These are phyloP conservation scores for Leguminivora glycinivorella DNA, from an alignment of 1,140 invertebrate species.

Conservation along the genomic window DNA sequence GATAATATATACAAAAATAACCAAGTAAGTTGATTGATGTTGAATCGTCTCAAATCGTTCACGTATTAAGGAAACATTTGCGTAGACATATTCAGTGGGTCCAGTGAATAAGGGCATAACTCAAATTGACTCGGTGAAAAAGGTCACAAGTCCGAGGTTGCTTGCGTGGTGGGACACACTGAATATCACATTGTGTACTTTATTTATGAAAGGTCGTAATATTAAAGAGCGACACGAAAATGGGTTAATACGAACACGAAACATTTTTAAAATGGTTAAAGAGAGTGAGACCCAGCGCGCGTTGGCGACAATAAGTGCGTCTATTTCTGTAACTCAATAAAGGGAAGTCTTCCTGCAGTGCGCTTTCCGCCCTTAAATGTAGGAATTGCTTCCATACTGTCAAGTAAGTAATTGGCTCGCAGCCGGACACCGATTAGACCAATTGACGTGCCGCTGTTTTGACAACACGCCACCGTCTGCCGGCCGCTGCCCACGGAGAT, in stretches of 20 bases:
- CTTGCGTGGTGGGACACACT: too few relatives aligned
- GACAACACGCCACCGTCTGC: constrained; percentile 58
- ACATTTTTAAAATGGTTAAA: not conserved
- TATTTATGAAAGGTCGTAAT: too few relatives aligned
- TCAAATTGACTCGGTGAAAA: too few relatives aligned
- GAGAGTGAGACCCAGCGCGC: not conserved
- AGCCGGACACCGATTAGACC: constrained; percentile 74
- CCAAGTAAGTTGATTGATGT: too few relatives aligned
- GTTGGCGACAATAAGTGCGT: constrained; percentile 43
- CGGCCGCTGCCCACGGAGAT: constrained; percentile 29
- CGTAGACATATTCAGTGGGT: too few relatives aligned
- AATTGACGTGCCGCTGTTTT: constrained; percentile 77
- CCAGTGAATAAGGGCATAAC: too few relatives aligned
- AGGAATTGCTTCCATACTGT: constrained; percentile 76
- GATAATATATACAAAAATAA: too few relatives aligned
- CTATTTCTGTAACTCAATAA: constrained; percentile 69
- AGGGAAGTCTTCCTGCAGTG: constrained; percentile 72
- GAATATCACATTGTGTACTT: too few relatives aligned
- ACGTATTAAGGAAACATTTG: too few relatives aligned
- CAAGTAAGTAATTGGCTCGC: constrained; percentile 76
- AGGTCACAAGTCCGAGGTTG: too few relatives aligned
- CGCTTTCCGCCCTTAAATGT: constrained; percentile 74
- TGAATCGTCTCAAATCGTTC: too few relatives aligned
- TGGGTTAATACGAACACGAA: not conserved
- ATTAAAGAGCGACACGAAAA: too few relatives aligned